Base-by-base conservation (phyloP, 2,888 invertebrate genomes). In the Temnothorax unifasciatus region DNA sequence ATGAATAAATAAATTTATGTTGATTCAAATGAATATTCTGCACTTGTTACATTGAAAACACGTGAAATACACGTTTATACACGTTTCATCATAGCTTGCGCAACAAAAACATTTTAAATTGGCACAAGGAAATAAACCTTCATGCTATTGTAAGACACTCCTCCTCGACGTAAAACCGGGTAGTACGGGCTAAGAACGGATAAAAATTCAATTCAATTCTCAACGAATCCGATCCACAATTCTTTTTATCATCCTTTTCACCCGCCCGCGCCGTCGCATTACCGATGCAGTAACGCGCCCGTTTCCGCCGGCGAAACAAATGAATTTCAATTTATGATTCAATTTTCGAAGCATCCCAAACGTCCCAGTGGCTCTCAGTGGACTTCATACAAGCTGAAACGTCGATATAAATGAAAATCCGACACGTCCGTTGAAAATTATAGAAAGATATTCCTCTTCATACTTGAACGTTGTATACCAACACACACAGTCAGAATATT, bases 241-340 rank as follows among this genome's bases (percentile, higher is more conserved):
- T 84, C 86, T 83, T 85, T 85, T 85, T 85, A 83, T 87, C 79
- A 68, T 75, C 57, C 75, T 52, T 29, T 82, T 44, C 75, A 34
- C 34, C 44, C 41, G 83, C 25, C 44, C 41, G 83, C 34, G 4
- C 57, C 52, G 29, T 29, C 44, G 68, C 77, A 88, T 90, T 89
- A 89, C 85, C 86, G 86, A 90, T 88, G 87, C 89, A 83, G 87
- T 77, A 86, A 41, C 74, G 68, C 38, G 57, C 64, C 38, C 63
- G 83, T 79, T 69, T 84, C 83, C 83, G 77, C 76, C 71, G 84
- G 73, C 83, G 88, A 87, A 90, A 92, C 88, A 88, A 89, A 89
- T 85, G 86, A 86, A 86, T 75, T 84, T 86, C 86, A 83, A 89
- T 89, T 87, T 89, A 88, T 85, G 91, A 92, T 92, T 91, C 92